phyloP scores from a whole-genome alignment of 1,140 invertebrate genomes.

The Heliconius melpomene region DNA sequence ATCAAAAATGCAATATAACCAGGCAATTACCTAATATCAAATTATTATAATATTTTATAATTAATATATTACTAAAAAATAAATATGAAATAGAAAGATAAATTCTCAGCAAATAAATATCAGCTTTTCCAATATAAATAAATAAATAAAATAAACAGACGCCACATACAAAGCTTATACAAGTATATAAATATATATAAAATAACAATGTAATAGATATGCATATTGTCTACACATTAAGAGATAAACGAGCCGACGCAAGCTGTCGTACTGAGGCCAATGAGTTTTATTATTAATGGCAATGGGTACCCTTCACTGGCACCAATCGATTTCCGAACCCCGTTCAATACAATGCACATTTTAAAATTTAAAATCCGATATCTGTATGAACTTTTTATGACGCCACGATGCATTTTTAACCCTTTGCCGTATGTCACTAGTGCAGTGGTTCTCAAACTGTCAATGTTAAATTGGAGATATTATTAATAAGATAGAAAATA shows the following conservation, averaged over 20 bases:
- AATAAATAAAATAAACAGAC: background rate
- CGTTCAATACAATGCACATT: slow-evolving; percentile 79
- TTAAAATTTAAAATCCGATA: slow-evolving; percentile 81
- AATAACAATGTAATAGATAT: slow-evolving; percentile 6
- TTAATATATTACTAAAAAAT: too few species aligned
- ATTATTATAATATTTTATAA: too few species aligned
- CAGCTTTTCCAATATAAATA: background rate
- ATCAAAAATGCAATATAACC: too few species aligned
- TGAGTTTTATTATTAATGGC: slow-evolving; percentile 73
- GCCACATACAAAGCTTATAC: background rate
- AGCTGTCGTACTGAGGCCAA: slow-evolving; percentile 68
- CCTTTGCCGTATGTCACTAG: slow-evolving; percentile 72
- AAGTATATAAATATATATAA: background rate
- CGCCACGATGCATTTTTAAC: slow-evolving; percentile 79
- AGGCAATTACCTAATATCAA: too few species aligned
- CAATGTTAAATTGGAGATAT: background rate
- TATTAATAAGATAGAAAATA: background rate
- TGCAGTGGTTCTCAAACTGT: slow-evolving; percentile 56
- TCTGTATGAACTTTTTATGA: slow-evolving; percentile 74
- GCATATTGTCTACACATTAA: slow-evolving; percentile 22
- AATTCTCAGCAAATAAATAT: too few species aligned
- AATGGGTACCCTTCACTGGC: slow-evolving; percentile 73
- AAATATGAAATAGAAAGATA: too few species aligned
- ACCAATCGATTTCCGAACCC: slow-evolving; percentile 78
- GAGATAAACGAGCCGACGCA: slow-evolving; percentile 38